Evolutionary conservation across 2,888 invertebrate species (phyloP).

Genomic region (Muscina levida): DNA sequence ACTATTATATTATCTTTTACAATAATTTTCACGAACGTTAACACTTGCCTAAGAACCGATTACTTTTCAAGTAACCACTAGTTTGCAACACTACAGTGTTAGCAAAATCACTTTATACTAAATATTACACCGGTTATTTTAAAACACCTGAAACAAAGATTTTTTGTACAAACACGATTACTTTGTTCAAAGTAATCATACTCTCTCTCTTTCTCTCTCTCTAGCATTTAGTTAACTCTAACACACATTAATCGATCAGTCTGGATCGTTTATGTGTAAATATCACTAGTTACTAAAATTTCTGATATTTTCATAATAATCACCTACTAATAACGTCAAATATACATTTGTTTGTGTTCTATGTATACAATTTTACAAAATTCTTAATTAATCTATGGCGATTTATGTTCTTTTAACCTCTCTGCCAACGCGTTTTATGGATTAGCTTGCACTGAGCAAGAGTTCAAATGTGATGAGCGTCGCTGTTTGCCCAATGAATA

Average conservation of each 20-base stretch:
- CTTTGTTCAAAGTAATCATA: no score
- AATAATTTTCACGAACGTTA: no score
- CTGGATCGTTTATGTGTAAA: conserved; percentile 6
- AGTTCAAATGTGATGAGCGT: conserved; percentile 84
- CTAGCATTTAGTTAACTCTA: neutral
- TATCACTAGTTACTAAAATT: conserved; percentile 59
- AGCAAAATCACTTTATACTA: no score
- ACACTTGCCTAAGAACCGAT: conserved; percentile 3
- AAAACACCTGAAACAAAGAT: no score
- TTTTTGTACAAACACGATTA: no score
- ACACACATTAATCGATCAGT: neutral
- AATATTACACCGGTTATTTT: no score
- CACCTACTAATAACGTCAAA: conserved; percentile 36
- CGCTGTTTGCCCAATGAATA: conserved; percentile 82
- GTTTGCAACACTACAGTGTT: neutral
- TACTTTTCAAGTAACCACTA: neutral
- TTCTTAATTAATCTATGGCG: conserved; percentile 38
- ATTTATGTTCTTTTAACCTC: conserved; percentile 44
- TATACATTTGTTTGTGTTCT: conserved; percentile 42
- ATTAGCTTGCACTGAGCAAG: conserved; percentile 77
- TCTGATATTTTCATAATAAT: conserved; percentile 34
- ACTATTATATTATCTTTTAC: no score
- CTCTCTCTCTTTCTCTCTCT: no score
- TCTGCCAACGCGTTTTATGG: conserved; percentile 42
- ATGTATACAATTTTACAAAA: neutral